phyloP scores from a whole-genome alignment of 2,888 invertebrate genomes.

The Calephelis perditalis region DNA sequence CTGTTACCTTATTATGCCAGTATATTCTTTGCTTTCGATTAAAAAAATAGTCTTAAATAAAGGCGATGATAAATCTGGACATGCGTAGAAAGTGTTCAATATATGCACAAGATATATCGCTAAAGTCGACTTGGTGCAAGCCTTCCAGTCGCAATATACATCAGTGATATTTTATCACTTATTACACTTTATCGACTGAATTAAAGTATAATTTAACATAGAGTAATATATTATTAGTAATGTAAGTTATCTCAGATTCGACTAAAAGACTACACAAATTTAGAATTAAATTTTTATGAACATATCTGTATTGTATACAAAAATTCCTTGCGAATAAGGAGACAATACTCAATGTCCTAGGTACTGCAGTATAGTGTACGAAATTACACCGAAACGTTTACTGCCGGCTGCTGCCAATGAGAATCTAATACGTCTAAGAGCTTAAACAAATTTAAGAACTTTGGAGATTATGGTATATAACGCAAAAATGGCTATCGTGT shows the following conservation, averaged over 20 bases:
- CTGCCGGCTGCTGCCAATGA: conserved; percentile 7
- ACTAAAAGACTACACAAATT: conserved; percentile 73
- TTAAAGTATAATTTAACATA: conserved; percentile 32
- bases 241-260: conserved; percentile 75
- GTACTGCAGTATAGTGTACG: conserved; percentile 21
- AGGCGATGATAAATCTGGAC: not conserved
- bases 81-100: conserved; percentile 1
- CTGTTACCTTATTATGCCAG: not conserved
- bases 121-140: conserved; percentile 44
- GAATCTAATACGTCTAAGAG: conserved; percentile 6
- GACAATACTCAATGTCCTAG: conserved; percentile 62
- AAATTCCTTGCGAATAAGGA: conserved; percentile 60
- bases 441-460: not conserved
- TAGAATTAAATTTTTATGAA: conserved; percentile 73
- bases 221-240: conserved; percentile 42
- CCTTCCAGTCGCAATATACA: conserved; percentile 50
- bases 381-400: conserved; percentile 15
- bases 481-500: conserved; percentile 9
- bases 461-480: too few relatives aligned
- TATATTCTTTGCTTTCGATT: not conserved
- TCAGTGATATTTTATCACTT: conserved; percentile 49
- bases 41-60: not conserved
- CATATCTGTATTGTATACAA: conserved; percentile 72
- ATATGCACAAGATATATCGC: conserved; percentile 3
- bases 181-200: conserved; percentile 50